Conservation (phyloP, 2,888 invertebrate species). For the Oscheius sp. region DNA sequence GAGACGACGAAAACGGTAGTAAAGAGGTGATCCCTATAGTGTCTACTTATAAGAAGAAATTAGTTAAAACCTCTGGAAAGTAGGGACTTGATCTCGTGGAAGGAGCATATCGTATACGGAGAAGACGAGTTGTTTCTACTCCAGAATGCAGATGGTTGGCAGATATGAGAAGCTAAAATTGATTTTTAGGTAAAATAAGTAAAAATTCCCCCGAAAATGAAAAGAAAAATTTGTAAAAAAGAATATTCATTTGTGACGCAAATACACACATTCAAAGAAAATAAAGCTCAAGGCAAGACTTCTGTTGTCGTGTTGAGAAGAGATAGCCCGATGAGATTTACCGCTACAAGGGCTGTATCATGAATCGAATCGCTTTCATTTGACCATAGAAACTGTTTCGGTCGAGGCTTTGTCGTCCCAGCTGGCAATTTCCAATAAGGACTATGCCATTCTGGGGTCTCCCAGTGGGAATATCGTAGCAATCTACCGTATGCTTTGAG, state of each 20-base stretch:
- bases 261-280: not conserved
- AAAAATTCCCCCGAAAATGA: not conserved
- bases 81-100: not conserved
- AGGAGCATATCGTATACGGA: not conserved
- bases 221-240: not conserved
- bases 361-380: conserved; percentile 23
- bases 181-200: not conserved
- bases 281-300: conserved; percentile 5
- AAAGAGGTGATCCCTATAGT: conserved; percentile 8
- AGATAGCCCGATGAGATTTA: conserved; percentile 44
- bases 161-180: conserved; percentile 10
- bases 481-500: conserved; percentile 64
- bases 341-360: conserved; percentile 38
- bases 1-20: not conserved
- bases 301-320: conserved; percentile 17
- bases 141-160: conserved; percentile 9
- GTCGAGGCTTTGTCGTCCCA: conserved; percentile 26
- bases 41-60: not conserved
- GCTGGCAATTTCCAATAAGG: conserved; percentile 61
- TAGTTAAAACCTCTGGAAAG: not conserved
- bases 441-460: conserved; percentile 64
- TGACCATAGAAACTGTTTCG: conserved; percentile 38
- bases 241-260: conserved; percentile 13
- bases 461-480: conserved; percentile 60
- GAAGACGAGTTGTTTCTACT: not conserved